A percentile compares a stretch with the other conserved stretches of the same genome.
Conservation (phyloP, 2,888 invertebrate genomes). For the Arctia plantaginis region DNA sequence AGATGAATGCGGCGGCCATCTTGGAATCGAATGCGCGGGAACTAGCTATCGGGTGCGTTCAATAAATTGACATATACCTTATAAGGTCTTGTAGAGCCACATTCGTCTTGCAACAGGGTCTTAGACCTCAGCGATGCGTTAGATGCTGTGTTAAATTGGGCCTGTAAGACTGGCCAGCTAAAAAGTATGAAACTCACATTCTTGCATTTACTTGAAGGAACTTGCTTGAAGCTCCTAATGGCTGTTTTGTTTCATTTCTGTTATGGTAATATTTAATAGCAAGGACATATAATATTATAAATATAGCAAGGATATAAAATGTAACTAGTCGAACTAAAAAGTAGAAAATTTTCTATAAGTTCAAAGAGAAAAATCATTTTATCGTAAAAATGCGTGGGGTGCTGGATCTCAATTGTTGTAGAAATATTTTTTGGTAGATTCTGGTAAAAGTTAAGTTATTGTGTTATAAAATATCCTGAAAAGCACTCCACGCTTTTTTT, state of each 20-base stretch:
- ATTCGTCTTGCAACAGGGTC: conserved; percentile 72
- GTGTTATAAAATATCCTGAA: too few species aligned
- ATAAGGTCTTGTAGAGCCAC: conserved; percentile 68
- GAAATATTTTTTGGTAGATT: too few species aligned
- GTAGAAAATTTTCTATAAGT: too few species aligned
- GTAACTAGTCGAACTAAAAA: too few species aligned
- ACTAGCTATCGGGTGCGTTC: conserved; percentile 68
- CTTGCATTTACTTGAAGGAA: conserved; percentile 33
- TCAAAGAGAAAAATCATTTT: too few species aligned
- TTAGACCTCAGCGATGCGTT: conserved; percentile 66
- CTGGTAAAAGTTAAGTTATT: too few species aligned
- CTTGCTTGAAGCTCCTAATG: conserved; percentile 28
- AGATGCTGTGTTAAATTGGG: conserved; percentile 72
- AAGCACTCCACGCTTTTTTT: too few species aligned
- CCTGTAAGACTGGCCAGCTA: conserved; percentile 57
- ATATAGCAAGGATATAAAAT: neutral
- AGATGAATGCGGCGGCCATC: conserved; percentile 66
- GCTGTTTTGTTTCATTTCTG: conserved; percentile 2
- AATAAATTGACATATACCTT: conserved; percentile 83
- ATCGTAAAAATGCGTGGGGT: too few species aligned
- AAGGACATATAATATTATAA: neutral
- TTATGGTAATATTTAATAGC: neutral
- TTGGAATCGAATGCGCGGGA: conserved; percentile 73
- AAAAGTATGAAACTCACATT: conserved; percentile 50
- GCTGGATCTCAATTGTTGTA: too few species aligned